phyloP scores from a whole-genome alignment of 1,140 invertebrate genomes.

The Sycophila sp. region DNA sequence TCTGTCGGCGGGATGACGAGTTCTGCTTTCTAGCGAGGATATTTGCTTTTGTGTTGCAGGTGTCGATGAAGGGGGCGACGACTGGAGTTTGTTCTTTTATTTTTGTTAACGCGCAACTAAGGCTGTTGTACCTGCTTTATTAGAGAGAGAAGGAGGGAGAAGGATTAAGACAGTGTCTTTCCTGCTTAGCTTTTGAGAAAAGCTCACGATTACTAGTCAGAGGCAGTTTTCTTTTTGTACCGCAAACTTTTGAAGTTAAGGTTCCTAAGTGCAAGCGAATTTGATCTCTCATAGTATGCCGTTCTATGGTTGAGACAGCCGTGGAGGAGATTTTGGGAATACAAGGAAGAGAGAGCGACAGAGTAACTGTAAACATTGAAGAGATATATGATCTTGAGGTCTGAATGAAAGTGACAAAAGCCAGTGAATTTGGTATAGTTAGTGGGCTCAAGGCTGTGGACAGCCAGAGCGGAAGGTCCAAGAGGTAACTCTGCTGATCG shows the following conservation, averaged over 20 bases:
- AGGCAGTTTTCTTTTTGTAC: slow-evolving; percentile 12
- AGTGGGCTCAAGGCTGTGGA: not conserved
- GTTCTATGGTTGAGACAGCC: too few relatives aligned
- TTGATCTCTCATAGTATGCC: slow-evolving; percentile 10
- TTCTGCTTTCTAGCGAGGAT: too few relatives aligned
- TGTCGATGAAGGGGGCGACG: not conserved
- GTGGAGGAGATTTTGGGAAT: not conserved
- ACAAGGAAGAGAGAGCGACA: not conserved
- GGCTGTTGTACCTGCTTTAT: slow-evolving; percentile 24
- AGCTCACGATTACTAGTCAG: slow-evolving; percentile 30
- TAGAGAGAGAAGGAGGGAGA: too few relatives aligned
- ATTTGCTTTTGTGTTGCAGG: slow-evolving; percentile 10
- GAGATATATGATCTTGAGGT: not conserved
- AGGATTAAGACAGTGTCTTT: not conserved
- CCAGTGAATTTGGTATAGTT: not conserved
- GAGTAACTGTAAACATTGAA: not conserved
- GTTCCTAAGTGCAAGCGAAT: slow-evolving; percentile 28
- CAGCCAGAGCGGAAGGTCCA: not conserved
- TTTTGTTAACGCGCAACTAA: slow-evolving; percentile 27
- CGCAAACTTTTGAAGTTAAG: not conserved
- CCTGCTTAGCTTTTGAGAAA: not conserved
- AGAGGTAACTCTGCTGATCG: slow-evolving; percentile 43
- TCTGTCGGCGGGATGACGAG: too few relatives aligned
- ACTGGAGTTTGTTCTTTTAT: slow-evolving; percentile 3
- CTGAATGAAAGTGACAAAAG: slow-evolving; percentile 32